These are phyloP conservation scores for Epistrophella euchroma DNA, from an alignment of 2,888 invertebrate genomes.

Conservation along the genomic window DNA sequence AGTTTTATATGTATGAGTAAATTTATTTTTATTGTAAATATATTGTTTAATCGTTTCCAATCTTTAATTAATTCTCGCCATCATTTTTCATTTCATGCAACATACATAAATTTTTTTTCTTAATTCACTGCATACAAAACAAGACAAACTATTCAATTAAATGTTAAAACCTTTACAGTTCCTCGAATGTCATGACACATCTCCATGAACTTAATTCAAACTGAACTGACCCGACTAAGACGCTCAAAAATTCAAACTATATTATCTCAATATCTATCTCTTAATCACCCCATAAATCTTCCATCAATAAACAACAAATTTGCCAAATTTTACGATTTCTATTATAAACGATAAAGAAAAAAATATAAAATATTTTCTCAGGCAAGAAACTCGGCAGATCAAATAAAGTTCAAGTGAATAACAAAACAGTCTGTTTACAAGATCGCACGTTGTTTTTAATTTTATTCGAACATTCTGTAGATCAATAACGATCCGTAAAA, in stretches of 20 bases:
- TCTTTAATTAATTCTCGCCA: no score
- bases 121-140: neutral
- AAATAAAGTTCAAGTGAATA: constrained; percentile 56
- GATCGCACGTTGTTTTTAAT: constrained; percentile 55
- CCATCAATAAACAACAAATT: constrained; percentile 20
- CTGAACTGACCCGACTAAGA: neutral
- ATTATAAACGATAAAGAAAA: neutral
- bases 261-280: constrained; percentile 29
- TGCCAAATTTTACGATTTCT: constrained; percentile 18
- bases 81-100: no score
- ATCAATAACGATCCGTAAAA: constrained; percentile 71
- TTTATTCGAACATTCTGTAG: constrained; percentile 56
- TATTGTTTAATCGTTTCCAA: no score
- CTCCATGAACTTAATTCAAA: neutral
- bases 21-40: no score
- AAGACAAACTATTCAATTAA: neutral
- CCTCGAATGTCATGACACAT: neutral
- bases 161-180: neutral
- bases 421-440: constrained; percentile 45
- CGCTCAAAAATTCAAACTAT: constrained; percentile 1
- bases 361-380: constrained; percentile 5
- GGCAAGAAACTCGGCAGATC: constrained; percentile 25
- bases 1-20: no score
- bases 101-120: no score
- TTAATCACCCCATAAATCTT: constrained; percentile 54